Evolutionary conservation across 1,140 invertebrate species (phyloP), one percentile per base, ranked within the genome.

Genomic region (Neuroterus valhalla): DNA sequence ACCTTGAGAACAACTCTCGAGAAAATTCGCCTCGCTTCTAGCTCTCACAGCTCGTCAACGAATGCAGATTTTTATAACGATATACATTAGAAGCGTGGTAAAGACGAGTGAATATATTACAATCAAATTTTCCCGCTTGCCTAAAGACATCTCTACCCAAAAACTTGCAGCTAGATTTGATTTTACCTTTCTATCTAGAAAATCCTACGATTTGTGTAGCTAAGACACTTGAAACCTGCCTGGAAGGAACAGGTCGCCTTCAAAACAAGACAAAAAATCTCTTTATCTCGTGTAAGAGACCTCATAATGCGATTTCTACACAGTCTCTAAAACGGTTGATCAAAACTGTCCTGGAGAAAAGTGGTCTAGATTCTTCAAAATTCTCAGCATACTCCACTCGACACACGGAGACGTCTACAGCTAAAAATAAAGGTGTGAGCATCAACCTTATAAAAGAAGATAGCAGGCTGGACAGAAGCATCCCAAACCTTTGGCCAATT

Each of bases 21-120:
- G 71, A 23, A 82, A 83, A 72, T 2, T 78, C 15, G 72, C 72
- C 1, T 77, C 66, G 4, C 52, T 83, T 26, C 23, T 84, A 17
- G 78, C 78, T 1, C 15, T 81, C 12, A 66, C 50, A 26, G 81
- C 79, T 44, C 78, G 74, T 11, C 77, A 75, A 44, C 70, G 71
- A 62, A 71, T 70, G 52, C 78, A 75, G 70, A 80, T 74, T 1
- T 66, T 76, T 46, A 26, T 66, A 5, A 10, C 31, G 17, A 78
- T 78, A 38, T 21, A 66, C 19, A 66, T 75, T 3, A 17, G 21
- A 52, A 66, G 75, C 10, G 68, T 75, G 1, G 15, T 42, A 12
- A 66, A n/a, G 17, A 17, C 3, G 2, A 11, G 62, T 17, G 19
- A 71, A 8, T 6, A 1, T 8, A 46, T 75, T 4, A 19, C 71